phyloP scores from a whole-genome alignment of 2,797 vertebrate genomes.

The Muraenolepis orangiensis region DNA sequence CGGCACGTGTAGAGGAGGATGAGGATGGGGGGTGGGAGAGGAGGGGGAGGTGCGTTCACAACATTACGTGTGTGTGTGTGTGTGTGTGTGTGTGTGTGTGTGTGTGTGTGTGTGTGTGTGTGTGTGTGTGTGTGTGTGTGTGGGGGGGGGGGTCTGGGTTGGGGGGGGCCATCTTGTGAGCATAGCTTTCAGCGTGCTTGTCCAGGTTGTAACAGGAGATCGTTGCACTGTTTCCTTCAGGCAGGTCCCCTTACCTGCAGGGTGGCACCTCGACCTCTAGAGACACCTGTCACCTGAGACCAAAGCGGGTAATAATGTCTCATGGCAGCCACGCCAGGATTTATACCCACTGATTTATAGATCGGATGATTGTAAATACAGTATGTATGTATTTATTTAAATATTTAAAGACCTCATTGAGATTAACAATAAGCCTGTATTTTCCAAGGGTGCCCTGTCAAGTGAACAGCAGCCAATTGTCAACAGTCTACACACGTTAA shows the following conservation, averaged over 20 bases:
- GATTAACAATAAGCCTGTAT: neutral
- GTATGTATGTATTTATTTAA: too few species aligned
- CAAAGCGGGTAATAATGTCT: neutral
- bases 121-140: neutral
- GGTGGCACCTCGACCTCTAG: neutral
- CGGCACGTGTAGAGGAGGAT: neutral
- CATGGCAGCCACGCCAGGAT: neutral
- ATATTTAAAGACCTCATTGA: constrained; percentile 25
- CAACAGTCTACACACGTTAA: neutral
- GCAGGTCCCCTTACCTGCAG: neutral
- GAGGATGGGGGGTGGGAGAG: neutral
- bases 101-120: too few species aligned
- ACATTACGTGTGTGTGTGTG: neutral
- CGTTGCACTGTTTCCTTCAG: neutral
- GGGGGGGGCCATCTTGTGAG: too few species aligned
- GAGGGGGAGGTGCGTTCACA: neutral
- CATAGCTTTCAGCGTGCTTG: neutral
- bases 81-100: too few species aligned
- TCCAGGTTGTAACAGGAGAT: neutral
- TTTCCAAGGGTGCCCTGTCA: neutral
- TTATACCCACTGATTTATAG: neutral
- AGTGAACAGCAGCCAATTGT: neutral
- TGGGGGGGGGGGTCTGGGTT: too few species aligned
- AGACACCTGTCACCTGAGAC: neutral
- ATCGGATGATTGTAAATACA: too few species aligned